A percentile compares a stretch with the other conserved stretches of the same genome.
These are phyloP conservation scores for Papio anubis DNA, from an alignment of 2,113 vertebrate genomes.

Conservation along the genomic window DNA sequence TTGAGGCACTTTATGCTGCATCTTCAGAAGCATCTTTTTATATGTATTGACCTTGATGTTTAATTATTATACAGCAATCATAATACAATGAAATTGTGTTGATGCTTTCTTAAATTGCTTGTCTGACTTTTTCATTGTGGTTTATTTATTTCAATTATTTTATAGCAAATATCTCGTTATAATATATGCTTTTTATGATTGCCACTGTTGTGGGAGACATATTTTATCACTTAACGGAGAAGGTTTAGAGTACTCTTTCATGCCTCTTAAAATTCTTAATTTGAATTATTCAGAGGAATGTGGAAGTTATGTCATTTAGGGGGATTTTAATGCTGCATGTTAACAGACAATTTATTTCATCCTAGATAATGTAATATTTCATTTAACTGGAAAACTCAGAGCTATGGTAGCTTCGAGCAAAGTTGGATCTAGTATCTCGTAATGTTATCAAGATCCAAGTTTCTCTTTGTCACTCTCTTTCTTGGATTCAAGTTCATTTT, in stretches of 20 bases:
- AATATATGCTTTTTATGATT: conserved; percentile 2
- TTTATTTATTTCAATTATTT: conserved; percentile 31
- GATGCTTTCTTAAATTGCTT: conserved; percentile 55
- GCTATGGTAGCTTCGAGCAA: neutral
- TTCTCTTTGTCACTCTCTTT: neutral
- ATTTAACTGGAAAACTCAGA: neutral
- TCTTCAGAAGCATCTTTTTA: conserved; percentile 31
- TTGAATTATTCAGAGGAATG: conserved; percentile 1
- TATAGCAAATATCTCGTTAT: conserved; percentile 15
- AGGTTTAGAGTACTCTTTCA: neutral
- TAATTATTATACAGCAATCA: conserved; percentile 53
- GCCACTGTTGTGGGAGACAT: conserved; percentile 5
- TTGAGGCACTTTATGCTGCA: neutral
- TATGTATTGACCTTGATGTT: conserved; percentile 1
- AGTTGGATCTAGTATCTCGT: neutral
- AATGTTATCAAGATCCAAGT: neutral
- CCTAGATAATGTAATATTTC: neutral
- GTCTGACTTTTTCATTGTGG: neutral
- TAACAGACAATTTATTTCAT: neutral
- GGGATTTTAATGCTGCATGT: conserved; percentile 26
- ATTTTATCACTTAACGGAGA: conserved; percentile 43
- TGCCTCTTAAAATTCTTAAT: neutral
- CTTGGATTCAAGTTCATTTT: neutral
- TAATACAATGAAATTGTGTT: conserved; percentile 39
- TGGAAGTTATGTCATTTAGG: neutral